Base-by-base conservation (phyloP, 2,888 invertebrate genomes). In the Teleogryllus oceanicus region DNA sequence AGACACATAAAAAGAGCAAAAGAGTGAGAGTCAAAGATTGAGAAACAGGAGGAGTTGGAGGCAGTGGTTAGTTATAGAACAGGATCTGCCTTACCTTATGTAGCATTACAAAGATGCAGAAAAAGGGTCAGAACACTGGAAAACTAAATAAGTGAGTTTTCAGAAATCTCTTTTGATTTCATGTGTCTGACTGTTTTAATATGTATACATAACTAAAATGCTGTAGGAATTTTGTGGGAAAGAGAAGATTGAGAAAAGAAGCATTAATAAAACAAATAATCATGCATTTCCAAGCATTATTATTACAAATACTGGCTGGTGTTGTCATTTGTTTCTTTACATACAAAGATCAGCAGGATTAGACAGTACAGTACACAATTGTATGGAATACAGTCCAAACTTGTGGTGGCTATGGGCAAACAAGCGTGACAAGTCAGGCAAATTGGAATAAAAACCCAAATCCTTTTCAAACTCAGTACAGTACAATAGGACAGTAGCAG, bases 241-340 rank as follows among this genome's bases (percentile, higher is more conserved):
- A 84, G 84, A 86, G 83, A 83, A 84, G 83, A 84, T 87, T 87
- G 88, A 88, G 84, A 84, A 83, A 83, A 87, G 84, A 88, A 88
- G 88, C 87, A 88, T 88, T 90, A 91, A 90, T 91, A 89, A 93
- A 93, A 93, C 93, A 92, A 93, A 93, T 92, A 92, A 92, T 91
- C 93, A 93, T 93, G 93, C 93, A 93, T 92, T 91, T 91, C 90
- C 90, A 93, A 93, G 93, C 93, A 93, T 93, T 93, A 93, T 93
- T 93, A 93, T 93, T 93, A 93, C 91, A 91, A 91, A 91, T 90
- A 91, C 92, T 93, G 92, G 92, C 92, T 91, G 87, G 87, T 84
- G 82, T 82, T 81, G 81, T 81, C 80, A 85, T 87, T 89, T 88
- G 87, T 88, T 83, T 84, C 83, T 84, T 88, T 89, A 89, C 88